Evolutionary conservation across 2,113 vertebrate species (phyloP).

Genomic region (Platysternon megacephalum): DNA sequence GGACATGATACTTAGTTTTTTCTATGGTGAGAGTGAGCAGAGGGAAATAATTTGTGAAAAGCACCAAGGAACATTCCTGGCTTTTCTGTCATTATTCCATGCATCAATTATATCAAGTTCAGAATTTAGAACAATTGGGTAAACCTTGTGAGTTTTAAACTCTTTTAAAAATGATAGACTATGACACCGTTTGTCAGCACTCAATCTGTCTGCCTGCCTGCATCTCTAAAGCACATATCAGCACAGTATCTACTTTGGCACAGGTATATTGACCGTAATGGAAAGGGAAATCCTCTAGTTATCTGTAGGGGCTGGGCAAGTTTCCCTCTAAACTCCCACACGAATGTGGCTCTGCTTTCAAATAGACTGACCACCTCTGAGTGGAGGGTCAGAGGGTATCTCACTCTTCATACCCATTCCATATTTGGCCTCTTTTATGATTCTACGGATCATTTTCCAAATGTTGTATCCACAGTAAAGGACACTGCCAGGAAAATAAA

Average conservation of each 20-base stretch:
- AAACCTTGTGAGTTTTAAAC: background rate
- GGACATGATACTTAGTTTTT: conserved; percentile 9
- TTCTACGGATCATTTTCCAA: background rate
- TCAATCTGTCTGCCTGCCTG: background rate
- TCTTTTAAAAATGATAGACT: background rate
- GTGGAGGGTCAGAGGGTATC: fast-evolving
- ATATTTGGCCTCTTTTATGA: background rate
- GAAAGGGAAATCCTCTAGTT: background rate
- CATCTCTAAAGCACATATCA: background rate
- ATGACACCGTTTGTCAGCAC: background rate
- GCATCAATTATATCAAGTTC: background rate
- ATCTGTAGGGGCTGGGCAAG: background rate
- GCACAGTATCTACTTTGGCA: background rate
- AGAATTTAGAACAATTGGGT: conserved; percentile 34
- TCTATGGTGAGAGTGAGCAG: conserved; percentile 38
- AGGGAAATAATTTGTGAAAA: conserved; percentile 14
- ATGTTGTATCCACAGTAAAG: background rate
- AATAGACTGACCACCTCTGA: background rate
- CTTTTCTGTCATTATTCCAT: background rate
- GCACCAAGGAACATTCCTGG: background rate
- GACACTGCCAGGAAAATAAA: background rate
- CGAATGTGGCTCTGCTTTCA: background rate
- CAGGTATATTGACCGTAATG: background rate
- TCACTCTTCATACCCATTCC: background rate
- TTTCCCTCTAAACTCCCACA: background rate